A percentile compares a stretch with the other conserved stretches of the same genome.
These are phyloP conservation scores for Protosalanx chinensis DNA, from an alignment of 2,797 vertebrate genomes.

Conservation along the genomic window DNA sequence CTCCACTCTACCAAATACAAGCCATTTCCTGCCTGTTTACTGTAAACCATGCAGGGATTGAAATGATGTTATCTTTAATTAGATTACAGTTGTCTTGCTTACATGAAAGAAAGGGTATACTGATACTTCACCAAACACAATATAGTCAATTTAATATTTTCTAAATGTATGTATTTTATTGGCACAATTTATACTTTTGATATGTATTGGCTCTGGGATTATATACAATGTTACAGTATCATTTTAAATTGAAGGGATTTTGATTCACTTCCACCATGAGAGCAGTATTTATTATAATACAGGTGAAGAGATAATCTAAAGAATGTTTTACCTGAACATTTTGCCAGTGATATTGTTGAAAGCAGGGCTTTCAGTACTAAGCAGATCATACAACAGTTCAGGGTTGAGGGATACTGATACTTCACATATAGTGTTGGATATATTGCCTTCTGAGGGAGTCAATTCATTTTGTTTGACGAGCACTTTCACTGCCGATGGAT, in stretches of 20 bases:
- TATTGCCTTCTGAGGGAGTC: no score
- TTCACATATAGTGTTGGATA: no score
- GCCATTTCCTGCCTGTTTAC: background rate
- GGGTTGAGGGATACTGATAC: no score
- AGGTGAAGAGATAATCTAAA: constrained; percentile 27
- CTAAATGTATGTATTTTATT: background rate
- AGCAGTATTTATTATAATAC: constrained; percentile 50
- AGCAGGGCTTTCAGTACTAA: constrained; percentile 9
- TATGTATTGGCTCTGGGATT: background rate
- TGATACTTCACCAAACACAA: background rate
- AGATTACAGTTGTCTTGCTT: background rate
- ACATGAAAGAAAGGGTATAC: background rate
- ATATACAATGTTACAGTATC: constrained; percentile 45
- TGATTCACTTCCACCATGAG: constrained; percentile 53
- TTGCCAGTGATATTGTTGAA: background rate
- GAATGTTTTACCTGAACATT: background rate
- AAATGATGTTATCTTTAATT: background rate
- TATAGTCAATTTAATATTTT: background rate
- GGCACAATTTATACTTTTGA: background rate
- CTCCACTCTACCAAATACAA: background rate
- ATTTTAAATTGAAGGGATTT: constrained; percentile 64
- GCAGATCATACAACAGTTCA: no score
- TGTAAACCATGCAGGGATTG: background rate
- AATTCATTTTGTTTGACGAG: no score
- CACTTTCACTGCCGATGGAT: no score